A percentile compares a stretch with the other conserved stretches of the same genome.
These are phyloP conservation scores for Laspeyria flexula DNA, from an alignment of 2,888 invertebrate genomes.

Conservation along the genomic window DNA sequence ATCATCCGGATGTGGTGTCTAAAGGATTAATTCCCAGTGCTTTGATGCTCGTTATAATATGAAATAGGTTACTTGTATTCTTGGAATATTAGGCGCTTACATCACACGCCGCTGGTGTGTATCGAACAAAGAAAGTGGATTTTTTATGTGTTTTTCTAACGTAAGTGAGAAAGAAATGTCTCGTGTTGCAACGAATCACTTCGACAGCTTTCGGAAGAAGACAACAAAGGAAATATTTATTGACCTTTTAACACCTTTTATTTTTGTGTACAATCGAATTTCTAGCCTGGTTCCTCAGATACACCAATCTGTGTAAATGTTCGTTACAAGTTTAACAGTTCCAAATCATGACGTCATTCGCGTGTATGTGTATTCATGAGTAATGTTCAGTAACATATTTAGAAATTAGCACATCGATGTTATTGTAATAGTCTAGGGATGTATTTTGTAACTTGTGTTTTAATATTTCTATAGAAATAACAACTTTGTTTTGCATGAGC, in stretches of 20 bases:
- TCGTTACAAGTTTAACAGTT: too few relatives aligned
- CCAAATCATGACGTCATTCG: too few relatives aligned
- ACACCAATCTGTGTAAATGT: too few relatives aligned
- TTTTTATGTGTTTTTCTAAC: background rate
- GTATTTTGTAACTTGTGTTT: background rate
- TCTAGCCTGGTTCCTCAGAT: too few relatives aligned
- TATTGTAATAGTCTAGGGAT: background rate
- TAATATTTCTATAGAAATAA: background rate
- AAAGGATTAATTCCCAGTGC: conserved; percentile 5
- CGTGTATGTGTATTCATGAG: background rate
- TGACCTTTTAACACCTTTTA: too few relatives aligned
- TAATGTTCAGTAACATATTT: background rate
- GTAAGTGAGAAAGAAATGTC: background rate
- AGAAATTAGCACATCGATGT: background rate
- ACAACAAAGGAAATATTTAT: too few relatives aligned
- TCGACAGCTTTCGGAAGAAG: too few relatives aligned
- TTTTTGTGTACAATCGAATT: too few relatives aligned
- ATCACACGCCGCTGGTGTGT: background rate
- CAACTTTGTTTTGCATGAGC: too few relatives aligned
- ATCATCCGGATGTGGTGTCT: background rate
- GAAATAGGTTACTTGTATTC: conserved; percentile 4
- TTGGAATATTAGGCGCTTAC: background rate
- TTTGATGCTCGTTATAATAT: background rate
- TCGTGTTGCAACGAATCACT: too few relatives aligned
- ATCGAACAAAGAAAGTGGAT: conserved; percentile 1